Conservation (phyloP, 2,797 vertebrate species). For the Tapirus indicus region DNA sequence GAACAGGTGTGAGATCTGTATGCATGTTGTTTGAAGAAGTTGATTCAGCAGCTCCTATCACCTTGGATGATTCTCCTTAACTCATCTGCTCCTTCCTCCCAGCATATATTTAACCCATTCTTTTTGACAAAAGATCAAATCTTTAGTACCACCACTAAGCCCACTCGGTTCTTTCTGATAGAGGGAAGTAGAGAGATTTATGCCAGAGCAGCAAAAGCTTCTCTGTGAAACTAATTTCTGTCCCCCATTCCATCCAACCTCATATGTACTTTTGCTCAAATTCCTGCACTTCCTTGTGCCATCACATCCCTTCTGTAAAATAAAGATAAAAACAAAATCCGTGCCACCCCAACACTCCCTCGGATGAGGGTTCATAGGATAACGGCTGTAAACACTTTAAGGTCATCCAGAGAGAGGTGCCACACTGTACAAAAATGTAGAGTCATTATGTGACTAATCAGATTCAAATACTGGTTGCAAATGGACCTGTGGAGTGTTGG, state of each 20-base stretch:
- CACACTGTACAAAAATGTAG: constrained; percentile 40
- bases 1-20: neutral
- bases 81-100: neutral
- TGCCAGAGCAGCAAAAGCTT: neutral
- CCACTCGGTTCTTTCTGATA: neutral
- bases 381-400: constrained; percentile 33
- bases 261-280: neutral
- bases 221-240: constrained; percentile 2
- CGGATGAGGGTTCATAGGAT: constrained; percentile 55
- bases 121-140: neutral
- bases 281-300: neutral
- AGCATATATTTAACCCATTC: neutral
- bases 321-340: neutral
- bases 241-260: neutral
- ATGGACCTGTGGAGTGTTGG: constrained; percentile 43
- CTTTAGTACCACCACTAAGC: neutral
- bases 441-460: constrained; percentile 61
- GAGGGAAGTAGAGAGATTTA: neutral
- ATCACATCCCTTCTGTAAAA: neutral
- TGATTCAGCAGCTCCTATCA: neutral
- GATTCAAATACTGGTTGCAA: constrained; percentile 58
- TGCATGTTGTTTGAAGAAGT: neutral
- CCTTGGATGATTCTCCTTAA: neutral
- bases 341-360: neutral
- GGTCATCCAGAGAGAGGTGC: constrained; percentile 67